phyloP scores from a whole-genome alignment of 2,888 invertebrate genomes.

The Cephus runcator region DNA sequence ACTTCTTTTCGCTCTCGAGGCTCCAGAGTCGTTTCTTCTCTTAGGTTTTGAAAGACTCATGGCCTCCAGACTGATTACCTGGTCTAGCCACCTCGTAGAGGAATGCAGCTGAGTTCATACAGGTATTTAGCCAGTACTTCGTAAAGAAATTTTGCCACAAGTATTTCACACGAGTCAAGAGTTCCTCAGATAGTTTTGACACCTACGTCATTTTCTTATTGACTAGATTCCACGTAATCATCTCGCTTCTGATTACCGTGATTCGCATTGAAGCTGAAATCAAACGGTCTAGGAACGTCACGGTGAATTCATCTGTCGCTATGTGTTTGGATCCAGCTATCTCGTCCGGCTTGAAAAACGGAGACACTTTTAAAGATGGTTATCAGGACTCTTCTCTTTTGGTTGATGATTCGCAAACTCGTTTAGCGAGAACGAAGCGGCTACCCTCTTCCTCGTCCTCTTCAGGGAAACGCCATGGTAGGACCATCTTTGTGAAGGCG shows the following conservation, averaged over 20 bases:
- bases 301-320: background rate
- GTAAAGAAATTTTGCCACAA: background rate
- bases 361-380: background rate
- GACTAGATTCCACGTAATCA: conserved; percentile 39
- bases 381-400: background rate
- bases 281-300: background rate
- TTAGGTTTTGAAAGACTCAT: conserved; percentile 29
- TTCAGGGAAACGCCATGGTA: conserved; percentile 14
- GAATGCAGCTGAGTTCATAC: conserved; percentile 47
- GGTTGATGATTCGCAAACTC: background rate
- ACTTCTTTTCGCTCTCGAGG: background rate
- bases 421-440: background rate
- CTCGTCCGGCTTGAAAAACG: background rate
- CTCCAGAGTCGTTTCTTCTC: background rate
- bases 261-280: conserved; percentile 28
- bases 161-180: background rate
- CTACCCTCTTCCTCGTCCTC: background rate
- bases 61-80: conserved; percentile 35
- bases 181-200: background rate
- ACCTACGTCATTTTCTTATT: background rate
- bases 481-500: conserved; percentile 26
- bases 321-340: background rate
- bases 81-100: conserved; percentile 37
- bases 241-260: conserved; percentile 40
- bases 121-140: conserved; percentile 21